A percentile compares a stretch with the other conserved stretches of the same genome.
Conservation (phyloP, 2,888 invertebrate species). For the Ditylenchus weischeri region DNA sequence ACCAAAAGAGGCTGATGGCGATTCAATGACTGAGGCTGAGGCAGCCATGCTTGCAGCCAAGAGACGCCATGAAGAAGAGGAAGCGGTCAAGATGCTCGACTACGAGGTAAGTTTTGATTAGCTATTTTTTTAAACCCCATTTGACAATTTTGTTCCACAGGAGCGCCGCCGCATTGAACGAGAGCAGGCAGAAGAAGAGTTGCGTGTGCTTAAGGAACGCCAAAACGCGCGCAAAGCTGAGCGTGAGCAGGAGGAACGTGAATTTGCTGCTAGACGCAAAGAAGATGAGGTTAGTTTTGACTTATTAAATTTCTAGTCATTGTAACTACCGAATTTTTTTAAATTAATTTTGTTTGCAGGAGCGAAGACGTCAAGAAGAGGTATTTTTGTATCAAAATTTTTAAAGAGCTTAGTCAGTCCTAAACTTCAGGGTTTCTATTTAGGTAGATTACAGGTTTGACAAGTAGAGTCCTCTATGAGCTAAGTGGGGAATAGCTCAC, state of each 20-base stretch:
- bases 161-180: constrained; percentile 70
- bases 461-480: too few species aligned
- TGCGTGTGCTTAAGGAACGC: constrained; percentile 92
- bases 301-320: too few species aligned
- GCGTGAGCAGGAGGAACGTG: constrained; percentile 54
- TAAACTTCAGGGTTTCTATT: too few species aligned
- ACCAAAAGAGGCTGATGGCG: constrained; percentile 43
- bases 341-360: constrained; percentile 17
- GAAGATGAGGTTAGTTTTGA: constrained; percentile 43
- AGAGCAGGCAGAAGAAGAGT: constrained; percentile 86
- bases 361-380: constrained; percentile 56
- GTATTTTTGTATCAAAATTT: constrained; percentile 14
- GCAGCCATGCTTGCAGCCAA: constrained; percentile 57
- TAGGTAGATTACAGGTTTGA: too few species aligned
- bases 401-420: too few species aligned
- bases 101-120: constrained; percentile 34
- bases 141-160: constrained; percentile 16
- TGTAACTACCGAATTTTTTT: too few species aligned
- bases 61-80: constrained; percentile 59
- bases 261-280: constrained; percentile 50
- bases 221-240: constrained; percentile 68
- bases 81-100: constrained; percentile 55
- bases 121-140: too few species aligned
- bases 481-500: too few species aligned
- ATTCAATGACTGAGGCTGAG: constrained; percentile 57